Evolutionary conservation across 2,888 invertebrate species (phyloP), one percentile per base, ranked within the genome.

Genomic region (Diplolepis rosae): DNA sequence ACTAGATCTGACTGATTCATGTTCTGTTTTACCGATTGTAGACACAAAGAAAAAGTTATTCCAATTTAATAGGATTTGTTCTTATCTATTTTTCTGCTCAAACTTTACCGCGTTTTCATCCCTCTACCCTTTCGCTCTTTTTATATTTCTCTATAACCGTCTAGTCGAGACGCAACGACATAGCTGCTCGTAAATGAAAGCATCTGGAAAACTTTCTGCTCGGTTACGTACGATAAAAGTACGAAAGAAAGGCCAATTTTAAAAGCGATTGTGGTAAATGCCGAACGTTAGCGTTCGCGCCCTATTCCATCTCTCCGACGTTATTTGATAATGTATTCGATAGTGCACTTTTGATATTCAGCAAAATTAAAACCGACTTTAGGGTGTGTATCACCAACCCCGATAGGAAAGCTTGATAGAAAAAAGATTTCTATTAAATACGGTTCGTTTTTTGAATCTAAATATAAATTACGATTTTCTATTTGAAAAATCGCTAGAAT

Each of bases 1-100:
- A 61, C 61, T 61, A 22, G 30, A 22, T 18, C 70, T 75, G 75
- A 61, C 39, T 61, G 24, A 35, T 35, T 18, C 35, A 72, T 73
- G 73, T 69, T 65, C 73, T 75, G 74, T 75, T 74, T 75, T 68
- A 70, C 66, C 71, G 71, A 65, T 50, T 27, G 13, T 69, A 54
- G 9, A 65, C 50, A 32, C 68, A 50, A 32, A 70, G 70, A 45
- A 45, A 22, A 9, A 75, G 71, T 75, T 73, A 66, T 71, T 77
- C 73, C 71, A 73, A 77, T 75, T 75, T 70, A 69, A 52, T 69
- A 69, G 50, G 68, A 76, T 76, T 70, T 54, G 70, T 65, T 65
- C 50, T 48, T 72, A 18, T 54, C 68, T 68, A 76, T 76, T 72
- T 73, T 72, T 76, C 71, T 72, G 70, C 61, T 30, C 51, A 27